phyloP scores from a whole-genome alignment of 64 coral and sea anemone genomes.

The Montipora efflorescens region DNA sequence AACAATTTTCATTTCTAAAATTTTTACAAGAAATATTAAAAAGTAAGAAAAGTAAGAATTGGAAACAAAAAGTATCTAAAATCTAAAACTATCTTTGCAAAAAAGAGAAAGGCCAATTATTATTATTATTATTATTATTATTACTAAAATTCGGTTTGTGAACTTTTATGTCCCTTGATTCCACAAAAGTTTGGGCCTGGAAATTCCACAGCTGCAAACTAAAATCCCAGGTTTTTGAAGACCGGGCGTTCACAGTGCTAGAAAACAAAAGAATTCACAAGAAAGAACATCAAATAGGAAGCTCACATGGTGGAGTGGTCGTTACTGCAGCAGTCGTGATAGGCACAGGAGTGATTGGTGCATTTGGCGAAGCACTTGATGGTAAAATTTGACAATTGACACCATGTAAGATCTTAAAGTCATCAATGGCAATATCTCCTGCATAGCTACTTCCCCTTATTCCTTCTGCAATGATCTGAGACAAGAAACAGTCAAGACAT shows the following conservation, averaged over 20 bases:
- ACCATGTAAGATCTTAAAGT: slow-evolving; percentile 71
- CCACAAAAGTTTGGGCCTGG: too few relatives aligned
- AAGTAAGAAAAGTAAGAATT: too few relatives aligned
- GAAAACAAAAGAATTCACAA: background rate
- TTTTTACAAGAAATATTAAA: too few relatives aligned
- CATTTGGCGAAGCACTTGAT: slow-evolving; percentile 35
- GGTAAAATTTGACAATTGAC: slow-evolving; percentile 64
- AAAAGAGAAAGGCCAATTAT: too few relatives aligned
- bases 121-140: too few relatives aligned
- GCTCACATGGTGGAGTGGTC: slow-evolving; percentile 37
- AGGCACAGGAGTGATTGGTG: slow-evolving; percentile 39
- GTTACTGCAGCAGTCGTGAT: background rate
- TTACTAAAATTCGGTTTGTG: too few relatives aligned
- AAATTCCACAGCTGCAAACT: too few relatives aligned
- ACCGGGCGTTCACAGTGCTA: too few relatives aligned
- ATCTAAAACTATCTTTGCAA: too few relatives aligned
- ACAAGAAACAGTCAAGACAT: background rate
- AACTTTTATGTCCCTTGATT: too few relatives aligned
- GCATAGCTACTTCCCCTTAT: slow-evolving; percentile 59
- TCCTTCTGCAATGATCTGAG: slow-evolving; percentile 87
- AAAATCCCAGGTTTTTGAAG: background rate
- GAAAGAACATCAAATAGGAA: background rate
- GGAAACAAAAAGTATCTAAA: too few relatives aligned
- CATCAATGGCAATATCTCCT: slow-evolving; percentile 96
- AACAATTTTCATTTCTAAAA: too few relatives aligned